Evolutionary conservation across 2,888 invertebrate species (phyloP).

Genomic region (Erebia ligea): DNA sequence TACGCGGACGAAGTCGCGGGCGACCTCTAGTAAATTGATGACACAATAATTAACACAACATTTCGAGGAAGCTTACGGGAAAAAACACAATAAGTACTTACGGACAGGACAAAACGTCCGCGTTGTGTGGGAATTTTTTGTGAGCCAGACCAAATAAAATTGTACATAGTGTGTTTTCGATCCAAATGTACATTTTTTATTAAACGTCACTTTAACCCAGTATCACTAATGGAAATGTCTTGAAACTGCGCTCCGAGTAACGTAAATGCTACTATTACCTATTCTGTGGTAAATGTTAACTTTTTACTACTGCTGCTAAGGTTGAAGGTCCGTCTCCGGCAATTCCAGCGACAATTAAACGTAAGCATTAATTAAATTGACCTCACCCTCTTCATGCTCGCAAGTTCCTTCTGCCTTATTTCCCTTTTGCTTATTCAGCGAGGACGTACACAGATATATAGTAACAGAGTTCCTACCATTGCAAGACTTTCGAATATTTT

Average conservation of each 20-base stretch:
- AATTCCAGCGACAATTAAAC: conserved; percentile 77
- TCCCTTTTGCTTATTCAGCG: conserved; percentile 80
- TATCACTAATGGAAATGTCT: conserved; percentile 3
- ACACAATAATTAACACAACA: conserved; percentile 62
- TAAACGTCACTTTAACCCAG: not conserved
- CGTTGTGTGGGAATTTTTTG: not conserved
- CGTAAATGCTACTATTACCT: conserved; percentile 10
- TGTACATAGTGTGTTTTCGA: too few relatives aligned
- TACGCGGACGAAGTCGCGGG: too few relatives aligned
- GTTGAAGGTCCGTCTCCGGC: conserved; percentile 62
- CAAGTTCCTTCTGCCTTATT: conserved; percentile 66
- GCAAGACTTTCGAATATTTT: conserved; percentile 12
- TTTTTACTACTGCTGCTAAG: conserved; percentile 15
- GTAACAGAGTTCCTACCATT: not conserved
- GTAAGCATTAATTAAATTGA: conserved; percentile 80
- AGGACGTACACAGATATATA: conserved; percentile 41
- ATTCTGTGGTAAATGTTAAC: too few relatives aligned
- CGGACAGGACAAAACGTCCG: not conserved
- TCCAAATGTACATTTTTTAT: not conserved
- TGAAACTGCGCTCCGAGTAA: conserved; percentile 1
- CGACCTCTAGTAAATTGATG: conserved; percentile 59
- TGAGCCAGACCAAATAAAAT: too few relatives aligned
- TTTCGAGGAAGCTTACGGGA: conserved; percentile 1
- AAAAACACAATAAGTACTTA: conserved; percentile 24
- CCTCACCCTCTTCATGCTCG: conserved; percentile 55